phyloP scores from a whole-genome alignment of 1,140 invertebrate genomes.

The Asbolus verrucosus region DNA sequence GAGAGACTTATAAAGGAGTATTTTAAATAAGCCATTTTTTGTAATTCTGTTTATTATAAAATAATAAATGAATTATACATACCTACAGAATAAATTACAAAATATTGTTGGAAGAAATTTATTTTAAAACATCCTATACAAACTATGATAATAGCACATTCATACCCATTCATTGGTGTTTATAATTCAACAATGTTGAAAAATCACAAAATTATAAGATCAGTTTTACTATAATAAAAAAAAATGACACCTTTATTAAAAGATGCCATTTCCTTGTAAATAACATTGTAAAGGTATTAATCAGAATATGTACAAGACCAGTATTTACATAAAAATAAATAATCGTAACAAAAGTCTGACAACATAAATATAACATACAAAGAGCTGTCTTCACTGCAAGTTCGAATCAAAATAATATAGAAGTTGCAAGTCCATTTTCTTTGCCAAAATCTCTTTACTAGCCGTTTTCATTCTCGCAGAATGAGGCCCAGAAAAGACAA shows the following conservation, averaged over 20 bases:
- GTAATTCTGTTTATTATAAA: constrained; percentile 19
- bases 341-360: constrained; percentile 1
- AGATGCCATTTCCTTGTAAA: constrained; percentile 26
- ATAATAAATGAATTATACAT: constrained; percentile 15
- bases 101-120: constrained; percentile 24
- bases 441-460: constrained; percentile 41
- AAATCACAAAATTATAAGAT: constrained; percentile 31
- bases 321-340: constrained; percentile 8
- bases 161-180: constrained; percentile 15
- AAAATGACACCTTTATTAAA: constrained; percentile 16
- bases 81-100: neutral
- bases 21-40: constrained; percentile 49
- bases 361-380: constrained; percentile 5
- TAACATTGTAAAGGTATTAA: constrained; percentile 12
- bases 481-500: constrained; percentile 90
- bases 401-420: neutral
- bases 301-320: constrained; percentile 12
- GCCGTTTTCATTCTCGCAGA: constrained; percentile 78
- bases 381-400: constrained; percentile 5
- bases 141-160: neutral
- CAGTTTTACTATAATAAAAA: constrained; percentile 7
- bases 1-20: constrained; percentile 63
- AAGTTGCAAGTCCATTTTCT: neutral
- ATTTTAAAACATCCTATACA: constrained; percentile 31
- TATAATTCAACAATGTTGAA: constrained; percentile 17